Conservation (phyloP, 2,113 vertebrate genomes). For the Panthera tigris region DNA sequence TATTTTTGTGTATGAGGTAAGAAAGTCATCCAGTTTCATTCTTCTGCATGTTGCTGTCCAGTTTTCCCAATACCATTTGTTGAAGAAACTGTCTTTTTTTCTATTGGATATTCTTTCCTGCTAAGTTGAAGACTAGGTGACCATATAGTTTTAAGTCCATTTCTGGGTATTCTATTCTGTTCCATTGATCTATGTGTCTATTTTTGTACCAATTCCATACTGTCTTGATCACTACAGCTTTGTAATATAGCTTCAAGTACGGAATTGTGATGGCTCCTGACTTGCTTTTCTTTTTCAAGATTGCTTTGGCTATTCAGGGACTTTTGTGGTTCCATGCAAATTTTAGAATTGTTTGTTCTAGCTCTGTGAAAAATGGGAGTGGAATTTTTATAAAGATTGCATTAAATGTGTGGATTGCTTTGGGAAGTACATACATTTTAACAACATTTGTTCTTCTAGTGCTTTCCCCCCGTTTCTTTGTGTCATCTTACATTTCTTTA, state of each 20-base stretch:
- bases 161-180: background rate
- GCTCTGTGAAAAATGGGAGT: background rate
- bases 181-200: background rate
- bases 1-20: too few species aligned
- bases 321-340: background rate
- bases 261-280: background rate
- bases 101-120: background rate
- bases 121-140: background rate
- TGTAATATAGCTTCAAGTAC: background rate
- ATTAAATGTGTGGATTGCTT: background rate
- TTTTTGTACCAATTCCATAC: background rate
- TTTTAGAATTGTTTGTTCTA: background rate
- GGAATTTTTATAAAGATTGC: background rate
- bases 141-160: background rate
- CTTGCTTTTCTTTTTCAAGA: background rate
- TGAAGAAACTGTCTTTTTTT: background rate
- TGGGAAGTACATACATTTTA: background rate
- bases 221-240: background rate
- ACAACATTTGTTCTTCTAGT: background rate
- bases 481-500: background rate
- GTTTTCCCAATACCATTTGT: background rate
- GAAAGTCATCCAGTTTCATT: background rate
- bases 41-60: background rate
- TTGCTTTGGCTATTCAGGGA: background rate
- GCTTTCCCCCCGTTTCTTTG: background rate